Percentiles rank a stretch among this genome's conserved stretches.
These are phyloP conservation scores for Mus musculus DNA, from an alignment of 2,113 vertebrate genomes.

Conservation along the genomic window DNA sequence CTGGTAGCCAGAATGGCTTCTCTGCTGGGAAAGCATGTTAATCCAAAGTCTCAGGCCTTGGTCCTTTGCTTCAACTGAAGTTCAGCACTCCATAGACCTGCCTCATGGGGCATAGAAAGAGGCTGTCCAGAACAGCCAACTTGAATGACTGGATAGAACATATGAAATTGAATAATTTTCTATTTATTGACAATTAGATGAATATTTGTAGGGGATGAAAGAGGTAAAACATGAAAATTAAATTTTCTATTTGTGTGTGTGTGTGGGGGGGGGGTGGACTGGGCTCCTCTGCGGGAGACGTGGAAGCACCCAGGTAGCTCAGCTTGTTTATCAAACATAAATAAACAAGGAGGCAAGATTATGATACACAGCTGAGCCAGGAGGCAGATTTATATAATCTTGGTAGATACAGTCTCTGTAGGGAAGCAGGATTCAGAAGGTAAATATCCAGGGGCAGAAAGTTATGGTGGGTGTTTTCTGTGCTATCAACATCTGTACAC, in stretches of 20 bases:
- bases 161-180: not conserved
- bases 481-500: not conserved
- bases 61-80: not conserved
- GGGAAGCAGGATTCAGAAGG: not conserved
- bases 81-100: rapidly evolving
- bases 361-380: not conserved
- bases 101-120: not conserved
- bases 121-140: not conserved
- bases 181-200: not conserved
- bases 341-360: not conserved
- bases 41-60: not conserved
- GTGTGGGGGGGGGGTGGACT: not conserved
- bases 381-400: not conserved
- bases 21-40: not conserved
- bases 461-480: not conserved
- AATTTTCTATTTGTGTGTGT: no score
- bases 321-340: not conserved
- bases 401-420: not conserved
- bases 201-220: not conserved
- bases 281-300: not conserved
- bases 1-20: not conserved
- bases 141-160: not conserved
- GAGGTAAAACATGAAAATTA: not conserved
- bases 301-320: not conserved
- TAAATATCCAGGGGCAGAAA: not conserved